phyloP scores from a whole-genome alignment of 2,888 invertebrate genomes.

The Cynaeus angustus region DNA sequence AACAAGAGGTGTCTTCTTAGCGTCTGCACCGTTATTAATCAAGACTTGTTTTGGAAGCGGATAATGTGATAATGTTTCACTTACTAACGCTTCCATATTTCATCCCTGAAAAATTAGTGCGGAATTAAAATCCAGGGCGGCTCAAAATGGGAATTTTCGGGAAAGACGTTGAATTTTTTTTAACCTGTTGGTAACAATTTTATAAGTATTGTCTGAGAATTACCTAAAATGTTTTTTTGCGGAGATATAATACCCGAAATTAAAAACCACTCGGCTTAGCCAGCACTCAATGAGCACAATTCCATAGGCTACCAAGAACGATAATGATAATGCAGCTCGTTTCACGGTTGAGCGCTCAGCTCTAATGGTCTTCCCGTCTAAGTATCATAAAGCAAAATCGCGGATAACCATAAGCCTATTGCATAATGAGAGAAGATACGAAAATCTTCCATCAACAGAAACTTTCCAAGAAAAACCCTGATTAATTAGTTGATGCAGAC shows the following conservation, averaged over 20 bases:
- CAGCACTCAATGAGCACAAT: slow-evolving; percentile 2
- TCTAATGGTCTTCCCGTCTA: slow-evolving; percentile 56
- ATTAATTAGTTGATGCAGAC: slow-evolving; percentile 31
- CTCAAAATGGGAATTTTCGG: too few relatives aligned
- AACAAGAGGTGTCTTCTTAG: slow-evolving; percentile 64
- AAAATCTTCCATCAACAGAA: slow-evolving; percentile 29
- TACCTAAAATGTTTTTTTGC: too few relatives aligned
- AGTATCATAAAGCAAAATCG: slow-evolving; percentile 58
- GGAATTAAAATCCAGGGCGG: slow-evolving; percentile 21
- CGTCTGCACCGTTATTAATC: slow-evolving; percentile 60
- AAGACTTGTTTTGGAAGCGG: slow-evolving; percentile 52
- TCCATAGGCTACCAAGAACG: slow-evolving; percentile 44
- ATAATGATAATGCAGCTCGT: slow-evolving; percentile 64
- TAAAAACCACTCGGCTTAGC: slow-evolving; percentile 11
- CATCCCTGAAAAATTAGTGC: slow-evolving; percentile 36
- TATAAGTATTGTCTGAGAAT: too few relatives aligned
- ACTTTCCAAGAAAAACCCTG: slow-evolving; percentile 24
- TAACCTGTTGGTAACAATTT: too few relatives aligned
- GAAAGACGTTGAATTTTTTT: too few relatives aligned
- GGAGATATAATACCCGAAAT: neutral
- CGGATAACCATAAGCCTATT: slow-evolving; percentile 34
- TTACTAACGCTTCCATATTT: slow-evolving; percentile 48
- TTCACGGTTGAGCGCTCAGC: slow-evolving; percentile 62
- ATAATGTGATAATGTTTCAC: slow-evolving; percentile 56
- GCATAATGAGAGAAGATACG: slow-evolving; percentile 27